These are phyloP conservation scores for Ptychobarbus kaznakovi DNA, from an alignment of 2,797 vertebrate species.

Conservation along the genomic window DNA sequence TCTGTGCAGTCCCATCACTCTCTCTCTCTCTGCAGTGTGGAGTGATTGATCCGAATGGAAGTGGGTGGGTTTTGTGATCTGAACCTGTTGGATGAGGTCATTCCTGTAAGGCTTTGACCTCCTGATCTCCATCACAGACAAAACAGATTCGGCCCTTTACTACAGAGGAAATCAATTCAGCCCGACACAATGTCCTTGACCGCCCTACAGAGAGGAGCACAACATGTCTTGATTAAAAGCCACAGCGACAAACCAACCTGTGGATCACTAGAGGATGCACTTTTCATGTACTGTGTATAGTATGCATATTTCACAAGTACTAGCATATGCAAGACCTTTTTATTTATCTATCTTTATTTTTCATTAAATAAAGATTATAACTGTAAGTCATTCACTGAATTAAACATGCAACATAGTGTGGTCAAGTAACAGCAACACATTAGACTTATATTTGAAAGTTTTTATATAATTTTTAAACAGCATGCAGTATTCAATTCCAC, in stretches of 20 bases:
- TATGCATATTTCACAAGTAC: background rate
- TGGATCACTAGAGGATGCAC: background rate
- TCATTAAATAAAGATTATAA: background rate
- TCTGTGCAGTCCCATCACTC: background rate
- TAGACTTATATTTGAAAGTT: background rate
- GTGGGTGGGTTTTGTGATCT: background rate
- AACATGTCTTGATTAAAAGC: conserved; percentile 22
- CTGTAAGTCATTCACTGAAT: background rate
- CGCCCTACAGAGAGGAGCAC: conserved; percentile 14
- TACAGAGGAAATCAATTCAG: conserved; percentile 29
- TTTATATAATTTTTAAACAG: background rate
- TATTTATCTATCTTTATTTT: background rate
- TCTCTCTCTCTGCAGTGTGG: background rate
- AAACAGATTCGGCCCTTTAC: conserved; percentile 31
- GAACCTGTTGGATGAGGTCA: conserved; percentile 48
- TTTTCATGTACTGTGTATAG: background rate
- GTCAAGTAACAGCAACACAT: background rate
- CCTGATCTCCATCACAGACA: conserved; percentile 26
- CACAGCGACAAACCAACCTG: background rate
- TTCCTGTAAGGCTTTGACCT: conserved; percentile 37
- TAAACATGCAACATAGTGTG: background rate
- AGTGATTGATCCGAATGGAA: conserved; percentile 22
- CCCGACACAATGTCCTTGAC: conserved; percentile 39
- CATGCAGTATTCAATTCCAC: background rate
- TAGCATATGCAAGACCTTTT: background rate